These are phyloP conservation scores for Dufourea novaeangliae DNA, from an alignment of 1,140 invertebrate genomes.

Conservation along the genomic window DNA sequence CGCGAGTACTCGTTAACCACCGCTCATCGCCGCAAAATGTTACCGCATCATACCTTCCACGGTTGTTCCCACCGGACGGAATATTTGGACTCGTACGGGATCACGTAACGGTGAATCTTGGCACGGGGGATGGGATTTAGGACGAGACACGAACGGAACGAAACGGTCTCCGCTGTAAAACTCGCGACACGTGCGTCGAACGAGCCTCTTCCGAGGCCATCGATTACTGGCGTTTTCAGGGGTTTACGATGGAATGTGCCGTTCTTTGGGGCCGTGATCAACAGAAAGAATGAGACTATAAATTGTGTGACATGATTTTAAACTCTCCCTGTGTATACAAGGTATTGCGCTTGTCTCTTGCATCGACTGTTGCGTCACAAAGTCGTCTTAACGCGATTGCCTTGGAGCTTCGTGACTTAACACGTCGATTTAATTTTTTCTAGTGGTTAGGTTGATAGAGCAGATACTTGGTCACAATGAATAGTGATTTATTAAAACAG, in stretches of 20 bases:
- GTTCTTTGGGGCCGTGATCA: no score
- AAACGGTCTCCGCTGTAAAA: not conserved
- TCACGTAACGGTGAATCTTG: slow-evolving; percentile 37
- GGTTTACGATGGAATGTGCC: not conserved
- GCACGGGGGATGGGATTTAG: slow-evolving; percentile 28
- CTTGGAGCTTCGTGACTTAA: no score
- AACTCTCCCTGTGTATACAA: no score
- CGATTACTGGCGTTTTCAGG: not conserved
- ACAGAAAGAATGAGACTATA: no score
- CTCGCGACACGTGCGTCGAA: slow-evolving; percentile 33
- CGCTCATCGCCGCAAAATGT: slow-evolving; percentile 64
- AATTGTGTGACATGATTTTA: no score
- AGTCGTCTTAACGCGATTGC: no score
- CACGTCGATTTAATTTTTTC: no score
- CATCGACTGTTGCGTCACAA: no score
- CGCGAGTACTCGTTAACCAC: slow-evolving; percentile 65
- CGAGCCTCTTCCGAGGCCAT: not conserved
- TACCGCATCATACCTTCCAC: slow-evolving; percentile 65
- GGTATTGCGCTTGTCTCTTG: no score
- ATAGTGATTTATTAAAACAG: no score
- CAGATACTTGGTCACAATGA: no score
- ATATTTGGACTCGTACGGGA: not conserved
- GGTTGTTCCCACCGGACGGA: not conserved
- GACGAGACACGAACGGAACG: slow-evolving; percentile 21
- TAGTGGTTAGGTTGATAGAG: no score